A percentile compares a stretch with the other conserved stretches of the same genome.
Evolutionary conservation across 1,140 invertebrate species (phyloP).

Genomic region (Hyposmocoma kahamanoa): DNA sequence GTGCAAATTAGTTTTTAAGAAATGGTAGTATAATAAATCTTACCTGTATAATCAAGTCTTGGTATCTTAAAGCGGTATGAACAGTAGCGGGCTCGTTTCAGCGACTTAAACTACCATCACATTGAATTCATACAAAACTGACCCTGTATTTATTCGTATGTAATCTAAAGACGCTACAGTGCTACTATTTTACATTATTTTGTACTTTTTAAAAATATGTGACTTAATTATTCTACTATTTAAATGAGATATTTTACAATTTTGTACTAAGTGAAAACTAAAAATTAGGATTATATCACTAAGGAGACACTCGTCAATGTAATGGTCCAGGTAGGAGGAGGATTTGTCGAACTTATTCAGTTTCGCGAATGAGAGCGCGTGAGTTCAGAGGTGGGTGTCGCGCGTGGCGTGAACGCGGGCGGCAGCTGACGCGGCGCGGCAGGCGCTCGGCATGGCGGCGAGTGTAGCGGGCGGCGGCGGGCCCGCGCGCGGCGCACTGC

Average conservation of each 20-base stretch:
- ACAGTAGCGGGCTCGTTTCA: constrained; percentile 52
- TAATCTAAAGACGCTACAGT: constrained; percentile 61
- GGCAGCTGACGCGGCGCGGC: constrained; percentile 31
- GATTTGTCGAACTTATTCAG: constrained; percentile 73
- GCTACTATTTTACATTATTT: constrained; percentile 66
- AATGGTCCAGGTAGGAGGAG: constrained; percentile 69
- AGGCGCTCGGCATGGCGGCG: constrained; percentile 43
- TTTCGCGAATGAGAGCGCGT: constrained; percentile 49
- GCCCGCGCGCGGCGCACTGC: constrained; percentile 60
- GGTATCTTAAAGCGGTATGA: constrained; percentile 52
- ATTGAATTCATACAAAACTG: constrained; percentile 72
- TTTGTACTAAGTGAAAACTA: constrained; percentile 67
- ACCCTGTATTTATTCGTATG: constrained; percentile 70
- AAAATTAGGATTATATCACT: constrained; percentile 42
- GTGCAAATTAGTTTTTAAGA: too few species aligned
- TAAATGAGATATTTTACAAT: constrained; percentile 51
- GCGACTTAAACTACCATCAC: constrained; percentile 72
- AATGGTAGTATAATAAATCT: too few species aligned
- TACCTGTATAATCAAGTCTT: constrained; percentile 56
- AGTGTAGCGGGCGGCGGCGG: constrained; percentile 44
- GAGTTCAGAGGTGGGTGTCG: constrained; percentile 32
- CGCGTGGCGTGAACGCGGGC: constrained; percentile 24
- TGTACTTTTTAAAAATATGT: constrained; percentile 70
- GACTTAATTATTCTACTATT: constrained; percentile 35
- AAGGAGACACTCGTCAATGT: constrained; percentile 57